Evolutionary conservation across 2,797 vertebrate species (phyloP).

Genomic region (Eremophila alpestris): DNA sequence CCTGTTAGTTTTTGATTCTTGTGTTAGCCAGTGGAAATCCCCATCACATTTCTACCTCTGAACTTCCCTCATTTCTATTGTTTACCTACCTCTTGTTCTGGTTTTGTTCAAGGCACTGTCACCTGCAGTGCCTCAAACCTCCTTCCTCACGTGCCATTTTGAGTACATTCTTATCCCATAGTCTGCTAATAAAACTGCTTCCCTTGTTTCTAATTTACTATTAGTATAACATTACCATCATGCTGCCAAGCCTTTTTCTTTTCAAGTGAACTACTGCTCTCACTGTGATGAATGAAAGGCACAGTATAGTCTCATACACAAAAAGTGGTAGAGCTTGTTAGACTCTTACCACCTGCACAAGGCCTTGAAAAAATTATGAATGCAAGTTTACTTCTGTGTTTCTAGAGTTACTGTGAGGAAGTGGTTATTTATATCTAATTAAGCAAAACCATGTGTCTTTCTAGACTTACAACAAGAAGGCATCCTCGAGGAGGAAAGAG

Average conservation of each 20-base stretch:
- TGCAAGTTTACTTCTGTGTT: not conserved
- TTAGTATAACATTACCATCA: not conserved
- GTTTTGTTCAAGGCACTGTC: not conserved
- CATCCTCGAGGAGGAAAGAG: constrained; percentile 82
- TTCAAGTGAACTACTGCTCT: not conserved
- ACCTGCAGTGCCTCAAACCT: not conserved
- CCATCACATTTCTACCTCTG: not conserved
- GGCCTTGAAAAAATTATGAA: not conserved
- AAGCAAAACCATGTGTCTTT: constrained; percentile 41
- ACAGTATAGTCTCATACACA: not conserved
- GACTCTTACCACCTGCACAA: not conserved
- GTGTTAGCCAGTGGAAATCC: not conserved
- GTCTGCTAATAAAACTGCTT: not conserved
- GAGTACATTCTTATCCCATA: not conserved
- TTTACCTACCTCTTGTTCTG: not conserved
- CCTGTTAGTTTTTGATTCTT: not conserved
- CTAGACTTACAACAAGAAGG: constrained; percentile 92
- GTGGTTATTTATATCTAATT: not conserved
- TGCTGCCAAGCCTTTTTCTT: not conserved
- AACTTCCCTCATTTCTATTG: not conserved
- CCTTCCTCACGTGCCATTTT: not conserved
- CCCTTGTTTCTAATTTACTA: not conserved
- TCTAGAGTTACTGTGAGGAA: not conserved
- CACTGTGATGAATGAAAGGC: constrained; percentile 8
- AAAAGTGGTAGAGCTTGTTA: not conserved